A percentile compares a stretch with the other conserved stretches of the same genome.
Conservation (phyloP, 2,113 vertebrate species). For the Camelus dromedarius region DNA sequence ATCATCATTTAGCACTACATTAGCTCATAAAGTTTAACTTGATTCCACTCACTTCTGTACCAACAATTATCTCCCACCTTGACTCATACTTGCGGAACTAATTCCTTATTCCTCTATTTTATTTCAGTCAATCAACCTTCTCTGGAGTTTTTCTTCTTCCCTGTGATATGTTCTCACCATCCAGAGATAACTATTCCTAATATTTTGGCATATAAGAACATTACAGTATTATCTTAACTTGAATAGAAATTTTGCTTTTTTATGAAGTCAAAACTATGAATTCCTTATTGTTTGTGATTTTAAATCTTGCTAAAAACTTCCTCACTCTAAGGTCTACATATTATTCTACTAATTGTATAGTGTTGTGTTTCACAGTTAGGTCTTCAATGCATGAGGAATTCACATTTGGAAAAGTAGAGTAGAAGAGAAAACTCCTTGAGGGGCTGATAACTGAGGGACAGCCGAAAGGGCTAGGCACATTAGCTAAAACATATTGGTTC, state of each 20-base stretch:
- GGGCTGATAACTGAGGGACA: not conserved
- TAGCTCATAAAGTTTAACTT: not conserved
- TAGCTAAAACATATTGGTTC: not conserved
- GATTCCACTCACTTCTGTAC: not conserved
- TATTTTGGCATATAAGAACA: not conserved
- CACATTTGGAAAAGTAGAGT: not conserved
- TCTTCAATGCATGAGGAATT: not conserved
- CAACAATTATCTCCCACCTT: not conserved
- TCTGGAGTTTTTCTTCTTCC: not conserved
- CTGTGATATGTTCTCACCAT: not conserved
- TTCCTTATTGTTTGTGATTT: not conserved
- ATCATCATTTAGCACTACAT: not conserved
- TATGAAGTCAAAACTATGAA: not conserved
- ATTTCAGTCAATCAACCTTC: not conserved
- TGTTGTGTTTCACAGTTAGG: not conserved
- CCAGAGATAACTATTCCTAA: not conserved
- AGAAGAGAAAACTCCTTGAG: not conserved
- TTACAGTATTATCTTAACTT: not conserved
- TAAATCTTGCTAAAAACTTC: not conserved
- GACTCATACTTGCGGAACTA: not conserved
- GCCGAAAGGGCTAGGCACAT: not conserved
- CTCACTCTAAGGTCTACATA: not conserved
- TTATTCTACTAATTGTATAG: not conserved
- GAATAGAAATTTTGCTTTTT: constrained; percentile 26
- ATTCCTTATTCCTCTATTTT: not conserved